phyloP scores from a whole-genome alignment of 2,888 invertebrate species.

The Pasiphila rectangulata region DNA sequence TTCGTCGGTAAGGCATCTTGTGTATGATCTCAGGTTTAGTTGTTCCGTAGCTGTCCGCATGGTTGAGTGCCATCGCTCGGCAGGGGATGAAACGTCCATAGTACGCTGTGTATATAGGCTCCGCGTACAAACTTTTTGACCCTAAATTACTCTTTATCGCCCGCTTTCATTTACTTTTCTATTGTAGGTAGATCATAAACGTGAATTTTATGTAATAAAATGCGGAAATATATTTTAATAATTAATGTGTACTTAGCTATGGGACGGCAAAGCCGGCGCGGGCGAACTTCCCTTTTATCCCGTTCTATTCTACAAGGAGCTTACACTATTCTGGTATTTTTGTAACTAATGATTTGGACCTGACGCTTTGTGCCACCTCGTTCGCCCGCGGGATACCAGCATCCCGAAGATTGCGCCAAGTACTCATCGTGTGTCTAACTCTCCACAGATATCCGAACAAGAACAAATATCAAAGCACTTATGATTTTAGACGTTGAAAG shows the following conservation, averaged over 20 bases:
- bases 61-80: conserved; percentile 51
- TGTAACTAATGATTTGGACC: conserved; percentile 28
- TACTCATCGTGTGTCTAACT: conserved; percentile 63
- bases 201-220: conserved; percentile 81
- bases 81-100: conserved; percentile 76
- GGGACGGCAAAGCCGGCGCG: conserved; percentile 77
- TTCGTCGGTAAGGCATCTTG: conserved; percentile 36
- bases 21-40: conserved; percentile 61
- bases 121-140: conserved; percentile 77
- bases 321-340: conserved; percentile 25
- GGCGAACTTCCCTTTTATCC: conserved; percentile 47
- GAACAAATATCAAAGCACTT: conserved; percentile 29
- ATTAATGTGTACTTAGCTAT: conserved; percentile 79
- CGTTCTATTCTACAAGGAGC: conserved; percentile 27
- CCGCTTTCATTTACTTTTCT: conserved; percentile 77
- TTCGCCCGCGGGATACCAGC: conserved; percentile 74
- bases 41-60: conserved; percentile 45
- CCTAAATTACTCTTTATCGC: conserved; percentile 71
- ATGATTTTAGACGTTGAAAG: conserved; percentile 40
- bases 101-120: conserved; percentile 79
- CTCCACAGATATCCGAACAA: not conserved
- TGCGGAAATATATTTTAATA: conserved; percentile 81
- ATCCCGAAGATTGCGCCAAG: conserved; percentile 61
- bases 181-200: conserved; percentile 79
- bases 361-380: conserved; percentile 38